These are phyloP conservation scores for Mus pahari DNA, from an alignment of 2,113 vertebrate species.

Conservation along the genomic window DNA sequence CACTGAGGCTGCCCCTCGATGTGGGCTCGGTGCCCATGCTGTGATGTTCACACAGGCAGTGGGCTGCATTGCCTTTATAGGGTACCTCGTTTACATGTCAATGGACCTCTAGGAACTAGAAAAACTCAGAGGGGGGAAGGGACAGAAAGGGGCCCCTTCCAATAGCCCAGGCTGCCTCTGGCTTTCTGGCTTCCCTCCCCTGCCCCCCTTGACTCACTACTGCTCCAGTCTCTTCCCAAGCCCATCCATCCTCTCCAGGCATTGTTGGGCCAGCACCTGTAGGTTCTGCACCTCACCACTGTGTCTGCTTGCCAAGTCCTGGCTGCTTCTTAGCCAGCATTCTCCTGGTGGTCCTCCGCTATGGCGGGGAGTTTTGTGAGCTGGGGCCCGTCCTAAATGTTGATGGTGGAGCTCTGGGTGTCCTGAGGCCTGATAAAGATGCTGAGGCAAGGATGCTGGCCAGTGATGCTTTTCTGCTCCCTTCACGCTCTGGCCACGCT, in stretches of 20 bases:
- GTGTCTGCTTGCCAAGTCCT: neutral
- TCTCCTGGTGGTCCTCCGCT: neutral
- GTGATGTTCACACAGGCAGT: neutral
- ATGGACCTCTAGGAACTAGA: slow-evolving; percentile 48
- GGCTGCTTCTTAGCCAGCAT: neutral
- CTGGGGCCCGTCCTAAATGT: too few relatives aligned
- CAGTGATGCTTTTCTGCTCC: slow-evolving; percentile 83
- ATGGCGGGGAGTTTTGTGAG: too few relatives aligned
- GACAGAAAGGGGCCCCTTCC: neutral
- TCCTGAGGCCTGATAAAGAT: slow-evolving; percentile 49
- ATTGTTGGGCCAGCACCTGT: neutral
- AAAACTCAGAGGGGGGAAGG: slow-evolving; percentile 13
- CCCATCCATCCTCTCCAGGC: neutral
- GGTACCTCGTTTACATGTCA: slow-evolving; percentile 82
- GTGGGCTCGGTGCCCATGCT: slow-evolving; percentile 68
- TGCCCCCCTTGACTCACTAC: too few relatives aligned
- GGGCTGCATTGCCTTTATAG: slow-evolving; percentile 56
- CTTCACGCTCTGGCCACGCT: slow-evolving; percentile 86
- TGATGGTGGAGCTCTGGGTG: neutral
- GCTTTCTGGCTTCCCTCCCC: neutral
- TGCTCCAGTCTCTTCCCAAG: neutral
- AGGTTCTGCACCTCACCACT: neutral
- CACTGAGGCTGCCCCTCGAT: neutral
- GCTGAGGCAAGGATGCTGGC: slow-evolving; percentile 53
- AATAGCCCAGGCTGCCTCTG: neutral